These are phyloP conservation scores for Poicephalus gulielmi DNA, from an alignment of 2,113 vertebrate genomes.

Conservation along the genomic window DNA sequence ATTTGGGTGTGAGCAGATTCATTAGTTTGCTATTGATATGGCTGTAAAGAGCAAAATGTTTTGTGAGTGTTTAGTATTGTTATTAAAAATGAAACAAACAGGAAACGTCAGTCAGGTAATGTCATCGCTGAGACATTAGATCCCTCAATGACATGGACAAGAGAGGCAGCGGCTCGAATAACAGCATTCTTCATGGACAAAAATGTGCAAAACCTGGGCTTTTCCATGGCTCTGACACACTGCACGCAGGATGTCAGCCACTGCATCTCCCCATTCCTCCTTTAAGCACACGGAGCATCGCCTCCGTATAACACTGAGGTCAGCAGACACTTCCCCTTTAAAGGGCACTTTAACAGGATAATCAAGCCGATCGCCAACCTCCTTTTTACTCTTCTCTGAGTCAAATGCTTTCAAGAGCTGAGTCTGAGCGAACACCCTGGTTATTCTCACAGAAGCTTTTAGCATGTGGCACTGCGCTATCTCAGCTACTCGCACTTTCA, in stretches of 20 bases:
- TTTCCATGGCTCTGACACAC: not conserved
- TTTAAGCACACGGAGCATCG: rapidly evolving
- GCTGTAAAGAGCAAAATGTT: constrained; percentile 45
- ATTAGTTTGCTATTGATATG: constrained; percentile 40
- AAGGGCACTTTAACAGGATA: not conserved
- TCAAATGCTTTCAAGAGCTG: not conserved
- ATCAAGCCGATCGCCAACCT: not conserved
- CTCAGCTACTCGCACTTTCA: not conserved
- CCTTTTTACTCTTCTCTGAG: not conserved
- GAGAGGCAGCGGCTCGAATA: not conserved
- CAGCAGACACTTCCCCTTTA: not conserved
- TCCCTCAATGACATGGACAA: not conserved
- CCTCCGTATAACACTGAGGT: not conserved
- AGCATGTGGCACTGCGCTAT: rapidly evolving
- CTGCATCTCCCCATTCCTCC: not conserved
- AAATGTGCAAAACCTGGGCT: not conserved
- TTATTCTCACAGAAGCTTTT: rapidly evolving
- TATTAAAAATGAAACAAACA: constrained; percentile 60
- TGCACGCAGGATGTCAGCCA: rapidly evolving
- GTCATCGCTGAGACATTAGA: constrained; percentile 16
- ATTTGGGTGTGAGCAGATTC: constrained; percentile 47
- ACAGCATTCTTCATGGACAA: not conserved
- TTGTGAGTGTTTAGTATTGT: not conserved
- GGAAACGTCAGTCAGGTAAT: constrained; percentile 22
- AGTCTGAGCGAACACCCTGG: not conserved